Base-by-base conservation (phyloP, 2,888 invertebrate genomes). In the Andricus quercusramuli region DNA sequence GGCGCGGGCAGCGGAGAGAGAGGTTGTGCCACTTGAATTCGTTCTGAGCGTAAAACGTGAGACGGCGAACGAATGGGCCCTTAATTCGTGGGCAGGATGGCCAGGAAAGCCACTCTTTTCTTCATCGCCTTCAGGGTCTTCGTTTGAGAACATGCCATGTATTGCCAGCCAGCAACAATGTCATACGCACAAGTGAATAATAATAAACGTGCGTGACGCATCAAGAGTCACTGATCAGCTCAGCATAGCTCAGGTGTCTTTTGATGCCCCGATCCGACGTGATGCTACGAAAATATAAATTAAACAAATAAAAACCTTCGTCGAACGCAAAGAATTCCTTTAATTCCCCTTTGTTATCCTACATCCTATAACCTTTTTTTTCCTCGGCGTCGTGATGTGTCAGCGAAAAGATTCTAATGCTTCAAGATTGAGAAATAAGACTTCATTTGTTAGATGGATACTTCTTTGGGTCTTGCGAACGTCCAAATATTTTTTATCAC, bases 11-110 rank as follows among this genome's bases (percentile, higher is more conserved):
- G 25, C 37, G 17, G 8, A 68, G 41, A 41, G 17, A 70, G 32
- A 56, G 47, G 29, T 51, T 47, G 51, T 56, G 56, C 56, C 74
- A 56, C 74, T 74, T 56, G 74, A 74, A 37, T 74, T 74, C 32
- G 51, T 74, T 74, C 56, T n/a, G 74, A 56, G 32, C n/a, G 56
- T 29, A 67, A 78, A 70, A 70, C 79, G 79, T 79, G 70, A 70
- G 32, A 29, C 41, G 79, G 47, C 62, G 47, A 74, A 74, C 70
- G 79, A 79, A 70, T 79, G 79, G 79, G 64, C 62, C 74, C 59
- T 70, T 79, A 70, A 79, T 79, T 70, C 70, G 64, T 64, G 70
- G 56, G 79, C 37, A 56, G 79, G 68, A 66, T 70, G 78, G 59
- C 44, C 37, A 56, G 79, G 68, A 66, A 64, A 68, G 59, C 44